phyloP scores from a whole-genome alignment of 2,797 vertebrate species.

The Eospalax fontanierii region DNA sequence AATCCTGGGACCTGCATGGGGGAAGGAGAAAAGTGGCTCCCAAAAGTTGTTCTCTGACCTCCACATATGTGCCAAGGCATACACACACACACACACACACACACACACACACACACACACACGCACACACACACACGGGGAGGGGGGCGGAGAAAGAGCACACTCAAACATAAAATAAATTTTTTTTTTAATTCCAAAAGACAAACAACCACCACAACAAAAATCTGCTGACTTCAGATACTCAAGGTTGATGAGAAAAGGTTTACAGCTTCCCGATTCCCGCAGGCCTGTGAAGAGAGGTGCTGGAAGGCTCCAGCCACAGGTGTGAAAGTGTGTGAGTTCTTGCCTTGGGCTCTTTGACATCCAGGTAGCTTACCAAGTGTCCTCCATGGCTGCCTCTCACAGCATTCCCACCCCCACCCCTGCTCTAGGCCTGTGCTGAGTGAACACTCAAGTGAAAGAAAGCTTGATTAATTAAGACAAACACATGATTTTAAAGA shows the following conservation, averaged over 20 bases:
- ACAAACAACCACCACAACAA: not conserved
- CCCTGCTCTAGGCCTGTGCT: not conserved
- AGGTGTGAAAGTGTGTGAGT: not conserved
- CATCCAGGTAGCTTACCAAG: not conserved
- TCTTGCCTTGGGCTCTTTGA: not conserved
- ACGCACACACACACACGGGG: too few relatives aligned
- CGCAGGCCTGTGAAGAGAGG: not conserved
- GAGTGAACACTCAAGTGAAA: constrained; percentile 53
- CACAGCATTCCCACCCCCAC: not conserved
- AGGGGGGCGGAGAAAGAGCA: too few relatives aligned
- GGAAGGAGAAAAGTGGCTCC: not conserved
- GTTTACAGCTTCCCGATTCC: not conserved
- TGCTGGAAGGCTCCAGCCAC: not conserved
- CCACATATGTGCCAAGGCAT: not conserved
- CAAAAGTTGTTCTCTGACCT: not conserved
- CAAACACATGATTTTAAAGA: constrained; percentile 49
- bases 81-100: not conserved
- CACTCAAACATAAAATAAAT: not conserved
- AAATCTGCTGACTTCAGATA: not conserved
- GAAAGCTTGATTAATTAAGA: constrained; percentile 43
- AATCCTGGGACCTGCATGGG: not conserved
- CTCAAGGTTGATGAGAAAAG: not conserved
- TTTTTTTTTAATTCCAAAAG: not conserved
- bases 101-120: not conserved
- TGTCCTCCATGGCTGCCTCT: not conserved